Conservation (phyloP, 2,888 invertebrate species). For the Heterodera filipjevi region DNA sequence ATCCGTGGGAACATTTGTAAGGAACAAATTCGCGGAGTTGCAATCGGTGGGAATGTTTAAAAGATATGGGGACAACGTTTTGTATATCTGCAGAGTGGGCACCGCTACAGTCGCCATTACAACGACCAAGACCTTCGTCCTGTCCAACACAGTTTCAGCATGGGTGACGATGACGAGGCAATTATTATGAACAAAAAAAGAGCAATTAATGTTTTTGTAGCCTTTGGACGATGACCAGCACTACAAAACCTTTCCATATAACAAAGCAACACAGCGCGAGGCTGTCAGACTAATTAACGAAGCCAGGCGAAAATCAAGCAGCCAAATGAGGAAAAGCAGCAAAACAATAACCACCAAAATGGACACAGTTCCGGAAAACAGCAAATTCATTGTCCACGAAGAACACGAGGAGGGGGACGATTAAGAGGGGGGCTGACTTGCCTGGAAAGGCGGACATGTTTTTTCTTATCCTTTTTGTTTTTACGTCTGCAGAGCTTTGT, state of each 20-base stretch:
- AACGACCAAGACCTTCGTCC: constrained; percentile 29
- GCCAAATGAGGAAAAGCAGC: not conserved
- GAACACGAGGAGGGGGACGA: not conserved
- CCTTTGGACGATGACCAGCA: constrained; percentile 27
- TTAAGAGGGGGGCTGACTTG: not conserved
- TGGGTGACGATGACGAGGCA: constrained; percentile 21
- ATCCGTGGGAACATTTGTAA: constrained; percentile 34
- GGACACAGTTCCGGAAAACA: not conserved
- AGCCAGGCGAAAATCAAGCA: constrained; percentile 1
- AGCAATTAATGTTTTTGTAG: not conserved
- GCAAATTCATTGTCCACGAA: not conserved
- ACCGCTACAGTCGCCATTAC: constrained; percentile 36
- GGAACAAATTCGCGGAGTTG: constrained; percentile 38
- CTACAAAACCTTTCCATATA: constrained; percentile 39
- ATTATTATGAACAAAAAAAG: not conserved
- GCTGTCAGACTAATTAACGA: not conserved
- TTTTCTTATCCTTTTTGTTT: not conserved
- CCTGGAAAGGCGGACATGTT: no score
- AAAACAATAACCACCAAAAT: not conserved
- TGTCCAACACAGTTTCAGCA: constrained; percentile 24
- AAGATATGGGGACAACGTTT: no score
- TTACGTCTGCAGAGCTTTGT: not conserved
- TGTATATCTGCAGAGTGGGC: constrained; percentile 10
- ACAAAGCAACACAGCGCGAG: constrained; percentile 35
- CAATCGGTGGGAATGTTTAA: constrained; percentile 24